Base-by-base conservation (phyloP, 2,888 invertebrate genomes). In the Dasypogon diadema region DNA sequence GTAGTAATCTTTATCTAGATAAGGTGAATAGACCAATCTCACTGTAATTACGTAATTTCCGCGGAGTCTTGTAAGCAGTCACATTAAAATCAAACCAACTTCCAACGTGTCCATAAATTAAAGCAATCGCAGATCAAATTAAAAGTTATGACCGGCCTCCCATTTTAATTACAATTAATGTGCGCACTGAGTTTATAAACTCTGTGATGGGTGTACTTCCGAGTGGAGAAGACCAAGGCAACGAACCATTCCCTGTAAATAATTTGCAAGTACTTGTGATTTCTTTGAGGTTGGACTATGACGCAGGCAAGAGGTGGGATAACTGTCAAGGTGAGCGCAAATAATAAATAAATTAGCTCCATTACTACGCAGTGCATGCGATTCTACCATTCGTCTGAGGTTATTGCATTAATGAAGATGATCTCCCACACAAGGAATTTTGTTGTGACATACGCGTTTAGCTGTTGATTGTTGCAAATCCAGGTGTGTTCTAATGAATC, bases 141-240 rank as follows among this genome's bases (percentile, higher is more conserved):
- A 65, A 65, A 65, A 46, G 24, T 46, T 48, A 14, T 5, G 46
- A n/a, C 24, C 65, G 65, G 46, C 65, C 48, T 46, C 65, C 65
- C 65, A 65, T 65, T 65, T 65, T 65, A 65, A 65, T 65, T 65
- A 48, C 65, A 48, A 65, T 46, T 65, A 65, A 65, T 65, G 65
- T 37, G 48, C 22, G 42, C 65, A 65, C 65, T 65, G 65, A 65
- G 65, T 65, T 65, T 48, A 65, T 65, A 65, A 65, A 65, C 65
- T 65, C 26, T 8, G 22, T 48, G 16, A 18, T 34, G 16, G 22
- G 51, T 51, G 42, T 24, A 65, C 65, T 65, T 65, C 65, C 65
- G 48, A 65, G 24, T 24, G 65, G 48, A 65, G 65, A 65, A n/a
- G 63, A 63, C 21, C 42, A 26, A 65, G 46, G 24, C 42, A 22